Base-by-base conservation (phyloP, 53 echinoderm and acorn worm species). In the Stichopus horrens region DNA sequence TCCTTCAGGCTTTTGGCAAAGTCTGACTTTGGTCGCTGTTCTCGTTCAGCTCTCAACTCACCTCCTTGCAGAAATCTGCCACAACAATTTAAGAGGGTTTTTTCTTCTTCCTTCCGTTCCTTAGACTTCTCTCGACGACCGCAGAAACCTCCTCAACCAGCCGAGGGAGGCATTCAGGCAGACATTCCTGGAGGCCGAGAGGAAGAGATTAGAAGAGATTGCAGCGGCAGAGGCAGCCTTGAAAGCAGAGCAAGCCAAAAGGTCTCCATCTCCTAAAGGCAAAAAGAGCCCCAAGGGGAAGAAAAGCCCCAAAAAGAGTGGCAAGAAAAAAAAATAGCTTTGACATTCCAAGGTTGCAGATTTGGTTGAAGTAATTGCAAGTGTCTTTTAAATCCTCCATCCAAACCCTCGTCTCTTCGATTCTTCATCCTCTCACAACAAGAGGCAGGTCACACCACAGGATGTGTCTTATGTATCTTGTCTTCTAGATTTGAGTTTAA, bases 271-370 rank as follows among this genome's bases (percentile, higher is more conserved):
- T 6, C 99, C 99, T 5, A 96, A 94, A 89, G 94, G 94, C 13
- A 94, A 91, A 87, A 99, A 99, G 86, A 99, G 99, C 54, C 95
- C 99, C 92, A 99, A 79, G 96, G 99, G 18, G 95, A 97, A 87
- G 91, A 97, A 98, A 79, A 98, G 99, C 79, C 95, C 96, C 7
- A 96, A 96, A 86, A 95, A 94, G 58, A 94, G 94, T 51, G 94
- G 91, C 6, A 99, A 99, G 84, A 90, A 92, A 53, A 96, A 93
- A 87, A 95, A 93, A 54, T 91, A 91, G 88, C 79, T 23, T 37
- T 37, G 37, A 37, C 37, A 37, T 37, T 37, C 37, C 37, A 37
- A 37, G 37, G 37, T 37, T 37, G 37, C 37, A 37, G 37, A 37
- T 37, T 37, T 37, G 37, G 37, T 37, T 37, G 37, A 37, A 37